phyloP scores from a whole-genome alignment of 2,888 invertebrate genomes.

The Drosophila tanythrix region DNA sequence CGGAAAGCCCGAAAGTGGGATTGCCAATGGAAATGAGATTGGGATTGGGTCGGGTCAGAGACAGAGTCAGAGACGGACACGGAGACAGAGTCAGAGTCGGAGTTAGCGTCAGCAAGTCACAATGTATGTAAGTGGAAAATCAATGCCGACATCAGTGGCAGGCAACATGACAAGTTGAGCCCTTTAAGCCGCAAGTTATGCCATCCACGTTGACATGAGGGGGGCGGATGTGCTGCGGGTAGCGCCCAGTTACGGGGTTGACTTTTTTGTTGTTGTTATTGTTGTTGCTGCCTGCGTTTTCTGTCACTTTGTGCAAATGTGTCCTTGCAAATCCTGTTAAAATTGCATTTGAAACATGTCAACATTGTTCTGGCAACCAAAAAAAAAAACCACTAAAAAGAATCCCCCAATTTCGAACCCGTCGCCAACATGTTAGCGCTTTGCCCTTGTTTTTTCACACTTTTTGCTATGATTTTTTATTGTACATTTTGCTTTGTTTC shows the following conservation, averaged over 20 bases:
- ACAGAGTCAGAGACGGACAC: background rate
- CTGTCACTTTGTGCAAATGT: constrained; percentile 79
- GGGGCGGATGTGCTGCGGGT: constrained; percentile 12
- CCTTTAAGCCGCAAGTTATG: constrained; percentile 82
- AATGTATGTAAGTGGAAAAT: constrained; percentile 62
- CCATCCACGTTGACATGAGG: constrained; percentile 64
- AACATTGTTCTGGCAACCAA: constrained; percentile 65
- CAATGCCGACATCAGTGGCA: constrained; percentile 74
- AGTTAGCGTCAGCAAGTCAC: constrained; percentile 28
- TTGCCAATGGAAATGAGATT: constrained; percentile 22
- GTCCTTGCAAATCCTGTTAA: constrained; percentile 80
- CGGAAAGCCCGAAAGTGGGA: constrained; percentile 3
- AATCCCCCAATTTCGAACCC: constrained; percentile 8
- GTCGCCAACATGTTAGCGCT: constrained; percentile 40
- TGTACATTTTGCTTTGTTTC: constrained; percentile 60
- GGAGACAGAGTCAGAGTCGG: constrained; percentile 6
- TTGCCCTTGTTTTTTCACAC: constrained; percentile 26
- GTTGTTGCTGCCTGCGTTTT: constrained; percentile 67
- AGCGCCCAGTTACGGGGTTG: constrained; percentile 52
- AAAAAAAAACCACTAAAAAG: constrained; percentile 20
- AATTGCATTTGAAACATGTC: constrained; percentile 80
- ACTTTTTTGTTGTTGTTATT: constrained; percentile 47
- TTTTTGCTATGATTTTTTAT: constrained; percentile 59
- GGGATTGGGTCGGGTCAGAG: constrained; percentile 28
- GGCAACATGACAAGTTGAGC: constrained; percentile 82